Base-by-base conservation (phyloP, 2,797 vertebrate genomes). In the Molothrus aeneus region DNA sequence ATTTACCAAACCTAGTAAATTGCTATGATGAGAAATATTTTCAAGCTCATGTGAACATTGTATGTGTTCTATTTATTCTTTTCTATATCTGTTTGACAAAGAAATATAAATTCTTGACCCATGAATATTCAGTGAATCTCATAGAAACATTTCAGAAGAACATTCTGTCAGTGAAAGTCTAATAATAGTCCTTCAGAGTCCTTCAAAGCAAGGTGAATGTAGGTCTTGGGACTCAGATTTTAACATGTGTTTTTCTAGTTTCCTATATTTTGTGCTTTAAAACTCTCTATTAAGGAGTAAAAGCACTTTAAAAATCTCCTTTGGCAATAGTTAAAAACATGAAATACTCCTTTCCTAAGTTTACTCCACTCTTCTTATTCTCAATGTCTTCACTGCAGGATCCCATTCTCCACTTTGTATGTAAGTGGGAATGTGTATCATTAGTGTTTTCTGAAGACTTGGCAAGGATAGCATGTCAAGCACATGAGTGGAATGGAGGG, bases 391-490 rank as follows among this genome's bases (percentile, higher is more conserved):
- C 29, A 63, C 34, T 57, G 51, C 48, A 85, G n/a, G 29, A 60
- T n/a, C 88, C 26, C 1, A 0, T 79, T 82, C 48, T 74, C 19
- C 8, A 12, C 13, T 64, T 54, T 7, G 2, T 63, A 6, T 29
- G 4, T 53, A 28, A 75, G 5, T 56, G 8, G 21, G 36, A 90
- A 60, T 73, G 43, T 0, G 0, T 56, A 17, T 18, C 0, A 3
- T 66, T 72, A 69, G 4, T 71, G 12, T 79, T 79, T 79, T 66
- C 68, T 66, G 51, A 82, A 70, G 64, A 63, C 10, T 13, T 68
- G 64, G 13, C 45, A 32, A n/a, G 45, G 28, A 69, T 20, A 61
- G 17, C 22, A 50, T 43, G 56, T 48, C 47, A 65, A 70, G 16
- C 2, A 0, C 26, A 3, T 48, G 38, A 24, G 22, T 84, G 66